These are phyloP conservation scores for Paedocypris sp. DNA, from an alignment of 2,113 vertebrate genomes.

Conservation along the genomic window DNA sequence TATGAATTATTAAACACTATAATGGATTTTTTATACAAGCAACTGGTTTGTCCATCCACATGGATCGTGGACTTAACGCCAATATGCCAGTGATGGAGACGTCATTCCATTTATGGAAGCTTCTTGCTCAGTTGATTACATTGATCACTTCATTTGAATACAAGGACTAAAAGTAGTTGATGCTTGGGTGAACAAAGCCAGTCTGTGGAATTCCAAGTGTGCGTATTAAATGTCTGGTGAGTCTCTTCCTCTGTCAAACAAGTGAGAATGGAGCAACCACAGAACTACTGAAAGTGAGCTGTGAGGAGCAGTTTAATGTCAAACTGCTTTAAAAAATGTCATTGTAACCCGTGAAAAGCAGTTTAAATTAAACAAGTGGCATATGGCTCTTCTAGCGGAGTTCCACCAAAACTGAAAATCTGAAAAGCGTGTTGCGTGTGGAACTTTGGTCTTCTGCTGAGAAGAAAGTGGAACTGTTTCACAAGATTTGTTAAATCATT, in stretches of 20 bases:
- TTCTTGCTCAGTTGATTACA: constrained; percentile 2
- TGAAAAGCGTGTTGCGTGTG: constrained; percentile 10
- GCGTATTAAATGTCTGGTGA: not conserved
- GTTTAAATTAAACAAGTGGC: constrained; percentile 6
- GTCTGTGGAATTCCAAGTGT: constrained; percentile 4
- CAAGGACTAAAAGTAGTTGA: not conserved
- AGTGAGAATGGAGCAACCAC: not conserved
- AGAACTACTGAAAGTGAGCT: constrained; percentile 4
- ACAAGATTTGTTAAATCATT: constrained; percentile 54
- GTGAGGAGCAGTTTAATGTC: constrained; percentile 20
- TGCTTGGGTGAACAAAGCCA: constrained; percentile 8
- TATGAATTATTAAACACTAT: constrained; percentile 3
- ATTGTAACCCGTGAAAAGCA: not conserved
- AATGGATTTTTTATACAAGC: constrained; percentile 12
- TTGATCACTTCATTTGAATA: not conserved
- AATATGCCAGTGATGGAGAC: not conserved
- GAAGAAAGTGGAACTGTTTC: constrained; percentile 43
- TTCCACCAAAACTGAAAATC: not conserved
- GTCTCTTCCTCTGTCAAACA: constrained; percentile 19
- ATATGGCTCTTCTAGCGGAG: not conserved
- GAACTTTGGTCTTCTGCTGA: constrained; percentile 23
- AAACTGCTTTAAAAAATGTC: constrained; percentile 14
- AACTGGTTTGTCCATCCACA: not conserved
- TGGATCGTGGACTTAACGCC: not conserved
- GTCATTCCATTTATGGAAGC: not conserved